Base-by-base conservation (phyloP, 2,113 vertebrate species). In the Microtus richardsoni region DNA sequence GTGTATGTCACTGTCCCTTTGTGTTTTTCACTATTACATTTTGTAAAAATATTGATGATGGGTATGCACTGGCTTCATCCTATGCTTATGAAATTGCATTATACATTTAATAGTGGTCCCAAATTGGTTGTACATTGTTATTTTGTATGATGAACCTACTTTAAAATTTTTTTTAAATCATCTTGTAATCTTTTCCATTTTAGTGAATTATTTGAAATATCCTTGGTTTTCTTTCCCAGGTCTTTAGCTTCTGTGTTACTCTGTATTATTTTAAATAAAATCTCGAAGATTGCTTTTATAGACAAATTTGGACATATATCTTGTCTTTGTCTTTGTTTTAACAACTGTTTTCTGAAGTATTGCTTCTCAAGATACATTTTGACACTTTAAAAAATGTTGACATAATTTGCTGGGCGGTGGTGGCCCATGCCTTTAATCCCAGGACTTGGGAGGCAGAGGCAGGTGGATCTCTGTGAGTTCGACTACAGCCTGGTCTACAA, bases 251-350 rank as follows among this genome's bases (percentile, higher is more conserved):
- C 24, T 85, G 5, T 93, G 52, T 79, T 73, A 8, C 28, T 93
- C 33, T 88, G 83, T 7, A 41, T 75, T 91, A 52, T 14, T 93
- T 93, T 91, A 84, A 91, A 91, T 87, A 94, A 91, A 91, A 89
- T 26, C 3, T 74, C 71, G 30, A 77, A 90, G 24, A 68, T 1
- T 71, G 44, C 13, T 6, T 82, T 80, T 44, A 33, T 91, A 41
- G 87, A 79, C 47, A 83, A 83, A 84, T 85, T 80, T 89, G n/a
- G 39, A 71, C 73, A 80, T 6, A 83, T 91, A 41, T 1, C 5
- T 64, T 44, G 17, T 91, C 80, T 71, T 30, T 86, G 60, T 66
- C 91, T 89, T 79, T 78, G 54, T 70, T 70, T 89, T 82, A 11
- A 78, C 36, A 22, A 4, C 79, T 80, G 60, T 75, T 95, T 93